Base-by-base conservation (phyloP, 2,888 invertebrate species). In the Eupithecia vulgata region DNA sequence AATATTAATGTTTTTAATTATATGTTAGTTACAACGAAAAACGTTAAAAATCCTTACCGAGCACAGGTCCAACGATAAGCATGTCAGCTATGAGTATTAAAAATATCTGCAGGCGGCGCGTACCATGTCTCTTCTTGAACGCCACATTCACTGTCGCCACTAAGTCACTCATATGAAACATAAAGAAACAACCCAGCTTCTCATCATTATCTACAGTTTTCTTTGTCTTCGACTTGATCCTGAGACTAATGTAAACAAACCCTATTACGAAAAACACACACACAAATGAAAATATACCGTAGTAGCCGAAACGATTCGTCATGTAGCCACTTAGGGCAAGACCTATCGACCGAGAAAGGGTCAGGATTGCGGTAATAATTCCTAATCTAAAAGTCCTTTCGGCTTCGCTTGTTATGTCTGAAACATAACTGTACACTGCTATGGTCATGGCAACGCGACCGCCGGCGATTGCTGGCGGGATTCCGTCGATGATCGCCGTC, bases 371-470 rank as follows among this genome's bases (percentile, higher is more conserved):
- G 0, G 95, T 95, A 59, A 96, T 91, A 25, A 96, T 92, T 6
- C 96, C 96, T 81, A 96, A 90, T 79, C 96, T 91, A 80, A 96
- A 93, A 77, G 96, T 96, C 80, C 96, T 91, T 85, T 95, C 95
- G 69, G 95, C 93, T 71, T 95, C 88, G 75, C 91, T 93, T 48
- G 96, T 95, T 45, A 96, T 94, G 75, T 96, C 95, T 64, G 96
- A 95, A 30, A 96, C 90, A 82, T 96, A 96, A 81, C 95, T 95
- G 89, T 96, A 95, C 65, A 96, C 93, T 8, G 95, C 95, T 93
- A 95, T 95, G 70, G 95, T 95, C 93, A 95, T 95, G 13, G 95
- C 95, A 30, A 95, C 95, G 68, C 95, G 94, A 0, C 96, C 96
- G 12, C 96, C 96, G 10, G 96, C 95, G 64, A 96, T 85, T 0